Base-by-base conservation (phyloP, 2,888 invertebrate genomes). In the Pyrrhia umbra region DNA sequence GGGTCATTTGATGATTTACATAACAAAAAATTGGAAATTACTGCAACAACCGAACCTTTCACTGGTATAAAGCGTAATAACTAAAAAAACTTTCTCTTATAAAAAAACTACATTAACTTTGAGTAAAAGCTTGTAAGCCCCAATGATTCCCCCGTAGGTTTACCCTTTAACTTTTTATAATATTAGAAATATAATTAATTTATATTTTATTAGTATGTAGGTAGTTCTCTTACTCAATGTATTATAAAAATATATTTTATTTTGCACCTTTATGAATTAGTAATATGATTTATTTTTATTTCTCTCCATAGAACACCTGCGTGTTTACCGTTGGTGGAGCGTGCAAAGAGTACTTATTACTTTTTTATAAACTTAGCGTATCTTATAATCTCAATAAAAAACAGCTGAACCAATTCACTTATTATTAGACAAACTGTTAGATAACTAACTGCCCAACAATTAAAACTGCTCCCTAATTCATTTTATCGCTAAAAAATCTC, bases 401-500 rank as follows among this genome's bases (percentile, higher is more conserved):
- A 34, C n/a, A 37, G 45, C 15, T 15, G 45, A 50, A 50, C 6
- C 0, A 18, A 66, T 58, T n/a, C 13, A 30, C 27, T 34, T 5
- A 49, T 43, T 27, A 60, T 39, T 25, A 51, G 30, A 50, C 8
- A 34, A 55, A 55, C n/a, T 9, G 16, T 64, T 60, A 55, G 16
- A 61, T 63, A 55, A 61, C 16, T 27, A 40, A 10, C 34, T n/a
- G n/a, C n/a, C n/a, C n/a, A 56, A 34, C 45, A 23, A 61, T 18
- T 13, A 49, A 18, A 45, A 66, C 50, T 34, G 25, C 20, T 18
- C 42, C 16, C n/a, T 58, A 56, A 73, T 67, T 61, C 59, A 34
- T 67, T 67, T 72, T 77, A 78, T 76, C 72, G 21, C 40, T 6
- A 51, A n/a, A 54, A 67, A 62, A 75, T 79, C 70, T 68, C 49